phyloP scores from a whole-genome alignment of 2,113 vertebrate species.

The Paradisaea rubra region DNA sequence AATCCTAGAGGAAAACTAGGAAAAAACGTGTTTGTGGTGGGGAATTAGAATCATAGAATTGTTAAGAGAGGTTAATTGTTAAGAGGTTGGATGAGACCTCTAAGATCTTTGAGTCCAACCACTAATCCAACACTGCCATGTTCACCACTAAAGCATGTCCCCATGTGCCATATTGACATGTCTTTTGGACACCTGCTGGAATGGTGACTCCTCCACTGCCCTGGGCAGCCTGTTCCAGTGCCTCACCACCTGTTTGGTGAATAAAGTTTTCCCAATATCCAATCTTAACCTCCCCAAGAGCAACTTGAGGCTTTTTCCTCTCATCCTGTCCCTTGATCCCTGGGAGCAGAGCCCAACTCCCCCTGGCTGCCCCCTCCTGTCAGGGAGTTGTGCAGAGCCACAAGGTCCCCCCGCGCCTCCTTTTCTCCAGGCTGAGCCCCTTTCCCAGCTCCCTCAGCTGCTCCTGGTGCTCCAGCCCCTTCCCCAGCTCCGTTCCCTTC shows the following conservation, averaged over 20 bases:
- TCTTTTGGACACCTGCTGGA: neutral
- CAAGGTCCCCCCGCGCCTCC: fast-evolving
- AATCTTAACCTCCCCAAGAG: neutral
- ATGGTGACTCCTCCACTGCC: neutral
- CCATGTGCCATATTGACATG: neutral
- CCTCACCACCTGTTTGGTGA: neutral
- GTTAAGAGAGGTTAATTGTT: neutral
- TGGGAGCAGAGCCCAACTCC: fast-evolving
- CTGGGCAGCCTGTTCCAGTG: neutral
- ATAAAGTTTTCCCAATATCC: neutral
- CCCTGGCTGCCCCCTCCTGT: fast-evolving
- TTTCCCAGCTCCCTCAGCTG: neutral
- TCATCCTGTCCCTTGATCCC: neutral
- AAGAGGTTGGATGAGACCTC: neutral
- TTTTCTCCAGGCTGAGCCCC: neutral
- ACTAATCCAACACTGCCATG: neutral
- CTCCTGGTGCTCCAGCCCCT: neutral
- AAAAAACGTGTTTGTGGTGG: slow-evolving; percentile 3
- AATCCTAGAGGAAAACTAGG: slow-evolving; percentile 11
- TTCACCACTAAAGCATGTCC: neutral
- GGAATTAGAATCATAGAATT: neutral
- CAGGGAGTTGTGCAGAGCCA: neutral
- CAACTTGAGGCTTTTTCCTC: neutral
- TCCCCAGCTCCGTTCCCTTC: neutral
- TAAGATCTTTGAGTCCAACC: neutral